Conservation (phyloP, 2,797 vertebrate genomes). For the Crypturellus tataupa region DNA sequence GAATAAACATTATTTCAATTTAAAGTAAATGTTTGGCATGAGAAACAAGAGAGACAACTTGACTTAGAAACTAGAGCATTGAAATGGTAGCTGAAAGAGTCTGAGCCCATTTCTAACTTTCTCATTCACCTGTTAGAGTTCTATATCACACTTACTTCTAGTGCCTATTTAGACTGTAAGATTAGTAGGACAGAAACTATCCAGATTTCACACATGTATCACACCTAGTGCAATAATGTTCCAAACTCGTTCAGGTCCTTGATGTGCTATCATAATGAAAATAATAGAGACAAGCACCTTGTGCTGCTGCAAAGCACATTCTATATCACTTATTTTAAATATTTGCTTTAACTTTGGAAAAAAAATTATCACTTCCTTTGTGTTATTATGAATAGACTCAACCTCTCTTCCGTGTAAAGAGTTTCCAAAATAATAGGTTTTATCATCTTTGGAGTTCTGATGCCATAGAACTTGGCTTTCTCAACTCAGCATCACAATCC, state of each 20-base stretch:
- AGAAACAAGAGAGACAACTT: not conserved
- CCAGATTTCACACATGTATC: not conserved
- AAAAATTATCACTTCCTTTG: not conserved
- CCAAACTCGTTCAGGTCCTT: not conserved
- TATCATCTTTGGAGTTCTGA: not conserved
- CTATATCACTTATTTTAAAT: not conserved
- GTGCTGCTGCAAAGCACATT: not conserved
- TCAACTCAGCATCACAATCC: not conserved
- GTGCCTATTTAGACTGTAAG: not conserved
- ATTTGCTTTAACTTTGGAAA: not conserved
- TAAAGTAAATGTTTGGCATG: not conserved
- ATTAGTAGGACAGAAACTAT: not conserved
- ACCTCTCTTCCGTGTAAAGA: not conserved
- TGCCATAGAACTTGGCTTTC: not conserved
- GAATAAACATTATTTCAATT: not conserved
- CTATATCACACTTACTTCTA: not conserved
- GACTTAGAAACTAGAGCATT: not conserved
- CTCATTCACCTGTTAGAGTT: not conserved
- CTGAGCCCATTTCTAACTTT: not conserved
- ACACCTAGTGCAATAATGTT: not conserved
- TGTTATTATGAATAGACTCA: not conserved
- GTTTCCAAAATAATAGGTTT: not conserved
- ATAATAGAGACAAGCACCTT: not conserved
- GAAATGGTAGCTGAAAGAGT: not conserved
- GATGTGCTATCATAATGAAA: not conserved